These are phyloP conservation scores for Pseudopodoces humilis DNA, from an alignment of 2,113 vertebrate genomes.

Conservation along the genomic window DNA sequence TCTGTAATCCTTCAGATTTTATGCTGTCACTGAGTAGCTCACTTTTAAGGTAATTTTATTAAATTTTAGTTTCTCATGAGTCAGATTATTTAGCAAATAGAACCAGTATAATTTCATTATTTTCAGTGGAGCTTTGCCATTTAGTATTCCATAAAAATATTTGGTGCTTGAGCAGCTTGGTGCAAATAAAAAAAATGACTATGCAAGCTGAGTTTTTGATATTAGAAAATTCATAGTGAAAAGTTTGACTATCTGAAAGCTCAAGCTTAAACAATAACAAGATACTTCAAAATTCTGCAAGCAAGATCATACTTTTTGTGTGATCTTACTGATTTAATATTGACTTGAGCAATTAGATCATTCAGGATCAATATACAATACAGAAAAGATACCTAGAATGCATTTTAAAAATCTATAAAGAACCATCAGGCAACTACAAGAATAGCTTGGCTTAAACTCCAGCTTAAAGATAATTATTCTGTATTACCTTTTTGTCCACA, in stretches of 20 bases:
- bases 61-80: neutral
- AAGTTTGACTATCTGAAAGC: neutral
- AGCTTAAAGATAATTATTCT: neutral
- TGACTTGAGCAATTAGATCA: neutral
- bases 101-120: neutral
- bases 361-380: neutral
- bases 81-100: neutral
- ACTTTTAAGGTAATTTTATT: neutral
- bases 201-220: neutral
- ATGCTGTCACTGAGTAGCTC: neutral
- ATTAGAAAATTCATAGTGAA: neutral
- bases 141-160: neutral
- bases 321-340: neutral
- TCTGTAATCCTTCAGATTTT: neutral
- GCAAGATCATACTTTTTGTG: neutral
- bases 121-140: neutral
- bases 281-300: neutral
- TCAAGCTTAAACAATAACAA: neutral
- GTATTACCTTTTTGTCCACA: neutral
- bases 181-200: neutral
- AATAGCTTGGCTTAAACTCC: neutral
- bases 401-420: neutral
- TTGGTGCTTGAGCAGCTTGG: accelerated
- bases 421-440: neutral
- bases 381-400: neutral